Base-by-base conservation (phyloP, 2,797 vertebrate species). In the Acrocephalus scirpaceus region DNA sequence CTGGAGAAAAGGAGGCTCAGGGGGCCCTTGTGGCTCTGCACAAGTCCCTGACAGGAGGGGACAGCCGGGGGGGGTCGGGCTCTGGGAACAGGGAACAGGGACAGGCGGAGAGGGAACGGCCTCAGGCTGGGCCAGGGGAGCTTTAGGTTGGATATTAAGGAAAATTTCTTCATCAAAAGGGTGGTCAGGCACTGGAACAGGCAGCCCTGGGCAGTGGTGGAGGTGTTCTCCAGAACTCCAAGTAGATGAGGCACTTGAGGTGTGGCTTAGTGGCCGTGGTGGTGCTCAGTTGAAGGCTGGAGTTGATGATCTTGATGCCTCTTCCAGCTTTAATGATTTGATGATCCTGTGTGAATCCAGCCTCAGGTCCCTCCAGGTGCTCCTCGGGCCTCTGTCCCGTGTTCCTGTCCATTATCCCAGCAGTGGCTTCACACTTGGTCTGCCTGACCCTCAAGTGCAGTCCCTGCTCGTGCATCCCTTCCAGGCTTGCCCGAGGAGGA, bases 371-470 rank as follows among this genome's bases (percentile, higher is more conserved):
- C 34, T 56, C 42, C 36, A n/a, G 62, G 34, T 50, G 42, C 21
- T 45, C 40, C 54, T 42, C 2, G 0, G 2, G 2, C 22, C 44
- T 14, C 64, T 12, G 21, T 36, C 42, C 64, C 2, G 1, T 29
- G 36, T 23, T 69, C 48, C 62, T 29, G 64, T 36, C 32, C 42
- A 0, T 25, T 51, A 22, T 64, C 65, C n/a, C 69, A 8, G 58
- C 51, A 1, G 0, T 8, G 34, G 7, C 9, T 42, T 47, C 2
- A 0, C 12, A 0, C 11, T 3, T 11, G 2, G 36, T 15, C 25
- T 11, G 44, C 21, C 65, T 0, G 1, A 5, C 21, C 21, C 66
- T 9, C 66, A 32, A 11, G 3, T 0, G 27, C 16, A 0, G 40
- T 13, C 44, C 1, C 22, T 36, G 64, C 36, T 9, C 1, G 0